Percentiles rank a stretch among this genome's conserved stretches.
Evolutionary conservation across 2,797 vertebrate species (phyloP).

Genomic region (Falco columbarius): DNA sequence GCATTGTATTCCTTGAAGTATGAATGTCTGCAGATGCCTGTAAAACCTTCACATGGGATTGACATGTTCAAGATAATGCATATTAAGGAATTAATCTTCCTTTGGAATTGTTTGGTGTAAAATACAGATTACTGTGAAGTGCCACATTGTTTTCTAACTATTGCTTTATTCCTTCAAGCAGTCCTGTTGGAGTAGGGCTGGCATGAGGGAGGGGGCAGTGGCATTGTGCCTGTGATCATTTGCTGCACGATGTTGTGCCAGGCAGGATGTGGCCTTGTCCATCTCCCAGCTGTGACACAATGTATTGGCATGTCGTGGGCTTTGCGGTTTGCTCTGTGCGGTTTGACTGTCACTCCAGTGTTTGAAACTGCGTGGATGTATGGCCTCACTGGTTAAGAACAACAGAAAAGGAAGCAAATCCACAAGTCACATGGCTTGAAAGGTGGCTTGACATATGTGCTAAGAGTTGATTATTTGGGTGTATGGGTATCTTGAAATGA

Average conservation of each 20-base stretch:
- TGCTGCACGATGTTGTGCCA: not conserved
- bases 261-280: not conserved
- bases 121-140: not conserved
- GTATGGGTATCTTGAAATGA: not conserved
- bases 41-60: not conserved
- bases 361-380: not conserved
- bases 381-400: not conserved
- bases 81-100: not conserved
- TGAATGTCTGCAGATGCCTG: constrained; percentile 34
- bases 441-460: not conserved
- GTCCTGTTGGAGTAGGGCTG: not conserved
- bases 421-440: not conserved
- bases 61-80: not conserved
- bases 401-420: not conserved
- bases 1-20: constrained; percentile 44
- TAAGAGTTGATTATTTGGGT: not conserved
- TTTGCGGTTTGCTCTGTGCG: not conserved
- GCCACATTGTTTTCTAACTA: not conserved
- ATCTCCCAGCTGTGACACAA: not conserved
- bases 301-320: accelerated
- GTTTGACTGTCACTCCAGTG: not conserved
- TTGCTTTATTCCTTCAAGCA: not conserved
- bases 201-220: not conserved
- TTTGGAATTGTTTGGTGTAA: not conserved
- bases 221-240: not conserved